Evolutionary conservation across 2,113 vertebrate genomes (phyloP), one percentile per base, ranked within the genome.

Genomic region (Macquaria ambigua): DNA sequence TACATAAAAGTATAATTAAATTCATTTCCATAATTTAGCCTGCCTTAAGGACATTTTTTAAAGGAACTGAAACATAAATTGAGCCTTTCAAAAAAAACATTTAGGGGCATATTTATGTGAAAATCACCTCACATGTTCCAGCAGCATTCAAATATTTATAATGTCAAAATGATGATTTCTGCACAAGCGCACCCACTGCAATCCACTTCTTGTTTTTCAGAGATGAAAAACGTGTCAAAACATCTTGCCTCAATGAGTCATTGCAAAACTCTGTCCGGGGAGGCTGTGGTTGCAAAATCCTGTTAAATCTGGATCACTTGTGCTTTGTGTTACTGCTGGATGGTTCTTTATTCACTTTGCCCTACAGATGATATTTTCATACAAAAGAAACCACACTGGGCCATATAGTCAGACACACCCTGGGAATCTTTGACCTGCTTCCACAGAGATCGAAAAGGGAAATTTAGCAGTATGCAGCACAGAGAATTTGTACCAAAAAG

Each of bases 241-340:
- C 81, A 83, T 82, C 81, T 86, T 84, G 74, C 91, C 76, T 37
- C 74, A 81, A 59, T 88, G 81, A 87, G 63, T 83, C 81, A 84
- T 85, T 87, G 88, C 87, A 41, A 82, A 89, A 90, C 14, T 16
- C 34, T 52, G 58, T 67, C 82, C 66, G 0, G 63, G 61, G 84
- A 86, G 59, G 4, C 14, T 16, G 14, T 15, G 4, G 62, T 92
- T 92, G 86, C 84, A 80, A 90, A 90, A 90, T 64, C 84, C 39
- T 6, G 74, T 76, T 77, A 70, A 89, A 90, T 87, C 69, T 88
- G 74, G 66, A 86, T 80, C 61, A 52, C 37, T 69, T 46, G 77
- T 64, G 52, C 39, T 74, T 78, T 78, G 46, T 79, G 74, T 88
- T 70, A 31, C 31, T 43, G 1, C 70, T 79, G 56, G 73, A 39